Base-by-base conservation (phyloP, 2,888 invertebrate species). In the Phortica magna region DNA sequence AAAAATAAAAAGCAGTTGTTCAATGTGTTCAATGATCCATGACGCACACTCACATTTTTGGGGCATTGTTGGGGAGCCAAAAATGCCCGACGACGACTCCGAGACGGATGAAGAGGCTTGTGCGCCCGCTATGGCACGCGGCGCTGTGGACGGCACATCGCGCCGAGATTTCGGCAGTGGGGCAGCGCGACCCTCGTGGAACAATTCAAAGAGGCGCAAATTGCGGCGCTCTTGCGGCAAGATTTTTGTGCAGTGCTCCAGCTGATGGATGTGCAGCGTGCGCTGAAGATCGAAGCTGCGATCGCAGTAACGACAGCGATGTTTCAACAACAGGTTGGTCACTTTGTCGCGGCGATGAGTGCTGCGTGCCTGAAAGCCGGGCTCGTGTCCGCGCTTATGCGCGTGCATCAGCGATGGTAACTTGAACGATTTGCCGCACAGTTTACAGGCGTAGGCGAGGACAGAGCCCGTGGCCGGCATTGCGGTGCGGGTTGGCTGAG, bases 241-340 rank as follows among this genome's bases (percentile, higher is more conserved):
- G 1, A 64, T 64, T 12, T 64, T 64, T 0, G 31, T 5, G 31
- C 64, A 64, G 64, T 64, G 39, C 39, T 10, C 1, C 39, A 64
- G 19, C 39, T 31, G 39, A 31, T 64, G 64, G 10, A 64, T 64
- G 14, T 64, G 64, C 31, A 64, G 31, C 10, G 64, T 64, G 4
- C 64, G 64, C 64, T 64, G 39, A 9, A 64, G 14, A 31, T 64
- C 64, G 12, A 64, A 64, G 6, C 31, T 64, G 6, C 64, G 64
- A 64, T 64, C 64, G 14, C 64, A 64, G 39, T 64, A 64, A 31
- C 64, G 64, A 31, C 64, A 64, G 64, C 64, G 64, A 9, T 2
- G 39, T 12, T 5, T 64, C 64, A 1, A 31, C 39, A n/a, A n/a
- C n/a, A n/a, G n/a, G n/a, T n/a, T n/a, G 9, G 64, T 64, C 1